A percentile compares a stretch with the other conserved stretches of the same genome.
phyloP scores from a whole-genome alignment of 2,797 vertebrate species.

The Anabas testudineus region DNA sequence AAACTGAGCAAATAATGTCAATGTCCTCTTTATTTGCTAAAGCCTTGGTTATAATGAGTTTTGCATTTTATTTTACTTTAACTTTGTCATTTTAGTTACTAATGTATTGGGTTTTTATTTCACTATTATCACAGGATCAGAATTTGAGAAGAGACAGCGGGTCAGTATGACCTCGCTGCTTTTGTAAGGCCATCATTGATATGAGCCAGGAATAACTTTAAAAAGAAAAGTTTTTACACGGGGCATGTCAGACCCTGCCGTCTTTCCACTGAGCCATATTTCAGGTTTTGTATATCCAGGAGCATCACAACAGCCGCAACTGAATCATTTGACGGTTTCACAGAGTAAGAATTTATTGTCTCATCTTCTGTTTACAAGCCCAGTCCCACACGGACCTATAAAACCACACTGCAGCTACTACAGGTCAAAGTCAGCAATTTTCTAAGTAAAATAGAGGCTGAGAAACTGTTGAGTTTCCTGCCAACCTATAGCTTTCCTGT shows the following conservation, averaged over 20 bases:
- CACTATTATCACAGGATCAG: not conserved
- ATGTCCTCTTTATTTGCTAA: too few relatives aligned
- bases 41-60: too few relatives aligned
- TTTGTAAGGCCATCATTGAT: constrained; percentile 21
- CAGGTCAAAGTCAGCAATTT: constrained; percentile 80
- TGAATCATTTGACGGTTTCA: constrained; percentile 76
- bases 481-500: constrained; percentile 50
- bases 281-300: constrained; percentile 62
- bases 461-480: constrained; percentile 67
- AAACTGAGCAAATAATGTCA: too few relatives aligned
- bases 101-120: too few relatives aligned
- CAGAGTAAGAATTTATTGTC: constrained; percentile 76
- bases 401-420: constrained; percentile 63
- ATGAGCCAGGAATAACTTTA: constrained; percentile 24
- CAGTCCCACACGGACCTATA: constrained; percentile 64
- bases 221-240: constrained; percentile 36
- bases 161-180: constrained; percentile 25
- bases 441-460: constrained; percentile 73
- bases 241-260: constrained; percentile 33
- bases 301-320: constrained; percentile 62
- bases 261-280: constrained; percentile 53
- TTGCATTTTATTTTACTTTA: too few relatives aligned
- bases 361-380: constrained; percentile 76
- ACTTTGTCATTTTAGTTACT: too few relatives aligned
- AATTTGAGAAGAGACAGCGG: constrained; percentile 8